Conservation (phyloP, 1,140 invertebrate species). For the Chironomus tepperi region DNA sequence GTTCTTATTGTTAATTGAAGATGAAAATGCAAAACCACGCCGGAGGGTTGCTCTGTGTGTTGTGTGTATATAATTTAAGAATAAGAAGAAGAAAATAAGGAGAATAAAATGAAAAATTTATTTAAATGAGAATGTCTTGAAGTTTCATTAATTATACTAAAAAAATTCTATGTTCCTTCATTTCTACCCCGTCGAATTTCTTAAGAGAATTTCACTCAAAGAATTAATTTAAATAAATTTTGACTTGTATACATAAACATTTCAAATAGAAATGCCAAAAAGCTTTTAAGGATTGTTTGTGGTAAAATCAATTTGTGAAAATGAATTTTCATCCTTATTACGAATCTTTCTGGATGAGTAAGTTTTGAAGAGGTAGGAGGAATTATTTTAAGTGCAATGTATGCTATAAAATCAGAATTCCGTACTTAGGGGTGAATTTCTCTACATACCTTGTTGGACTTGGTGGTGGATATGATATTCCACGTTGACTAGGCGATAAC, state of each 20-base stretch:
- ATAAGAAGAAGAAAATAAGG: neutral
- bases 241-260: neutral
- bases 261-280: too few species aligned
- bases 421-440: too few species aligned
- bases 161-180: neutral
- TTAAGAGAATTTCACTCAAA: neutral
- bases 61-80: too few species aligned
- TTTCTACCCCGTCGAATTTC: neutral
- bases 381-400: too few species aligned
- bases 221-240: constrained; percentile 1
- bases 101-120: neutral
- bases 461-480: constrained; percentile 67
- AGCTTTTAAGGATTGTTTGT: too few species aligned
- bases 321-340: too few species aligned
- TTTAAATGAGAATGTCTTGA: neutral
- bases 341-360: too few species aligned
- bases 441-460: constrained; percentile 51
- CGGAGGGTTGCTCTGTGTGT: constrained; percentile 48
- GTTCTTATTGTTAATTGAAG: constrained; percentile 55
- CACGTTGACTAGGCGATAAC: constrained; percentile 48
- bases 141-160: constrained; percentile 1
- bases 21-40: constrained; percentile 53
- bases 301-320: too few species aligned
- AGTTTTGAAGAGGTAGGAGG: neutral
- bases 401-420: too few species aligned